Conservation (phyloP, 92 coral and sea anemone species). For the Phenganax stokvisi region DNA sequence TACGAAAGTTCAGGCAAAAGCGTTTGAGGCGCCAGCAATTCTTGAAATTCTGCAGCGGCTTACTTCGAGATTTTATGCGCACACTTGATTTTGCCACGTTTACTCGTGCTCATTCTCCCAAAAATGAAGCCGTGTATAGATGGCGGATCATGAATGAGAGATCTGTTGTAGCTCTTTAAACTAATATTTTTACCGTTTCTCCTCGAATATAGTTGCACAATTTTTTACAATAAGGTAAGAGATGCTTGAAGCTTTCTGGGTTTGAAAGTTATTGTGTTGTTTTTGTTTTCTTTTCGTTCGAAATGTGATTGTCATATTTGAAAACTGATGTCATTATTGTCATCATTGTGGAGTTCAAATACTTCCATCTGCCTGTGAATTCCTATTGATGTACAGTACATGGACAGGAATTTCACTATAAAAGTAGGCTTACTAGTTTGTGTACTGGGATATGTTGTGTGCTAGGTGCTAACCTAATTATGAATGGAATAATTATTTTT, state of each 20-base stretch:
- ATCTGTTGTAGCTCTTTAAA: constrained; percentile 7
- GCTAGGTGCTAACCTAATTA: too few species aligned
- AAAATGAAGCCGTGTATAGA: constrained; percentile 14
- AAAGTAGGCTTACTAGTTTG: too few species aligned
- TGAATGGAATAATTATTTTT: too few species aligned
- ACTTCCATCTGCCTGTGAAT: background rate
- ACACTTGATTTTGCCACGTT: constrained; percentile 44
- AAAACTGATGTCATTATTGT: background rate
- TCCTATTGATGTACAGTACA: too few species aligned
- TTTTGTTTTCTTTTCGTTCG: background rate
- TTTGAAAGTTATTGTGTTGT: background rate
- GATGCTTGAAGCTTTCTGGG: background rate
- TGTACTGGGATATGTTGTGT: too few species aligned
- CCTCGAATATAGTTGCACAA: background rate
- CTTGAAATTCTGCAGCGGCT: background rate
- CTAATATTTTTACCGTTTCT: constrained; percentile 9
- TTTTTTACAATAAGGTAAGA: constrained; percentile 12
- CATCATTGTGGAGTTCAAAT: background rate
- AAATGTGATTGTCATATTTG: background rate
- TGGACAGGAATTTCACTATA: too few species aligned
- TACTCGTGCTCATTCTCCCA: constrained; percentile 25
- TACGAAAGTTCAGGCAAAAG: background rate
- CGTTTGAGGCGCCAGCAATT: background rate
- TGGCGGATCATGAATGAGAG: constrained; percentile 27
- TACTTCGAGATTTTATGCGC: constrained; percentile 2